A percentile compares a stretch with the other conserved stretches of the same genome.
phyloP scores from a whole-genome alignment of 2,797 vertebrate species.

The Capromys pilorides region DNA sequence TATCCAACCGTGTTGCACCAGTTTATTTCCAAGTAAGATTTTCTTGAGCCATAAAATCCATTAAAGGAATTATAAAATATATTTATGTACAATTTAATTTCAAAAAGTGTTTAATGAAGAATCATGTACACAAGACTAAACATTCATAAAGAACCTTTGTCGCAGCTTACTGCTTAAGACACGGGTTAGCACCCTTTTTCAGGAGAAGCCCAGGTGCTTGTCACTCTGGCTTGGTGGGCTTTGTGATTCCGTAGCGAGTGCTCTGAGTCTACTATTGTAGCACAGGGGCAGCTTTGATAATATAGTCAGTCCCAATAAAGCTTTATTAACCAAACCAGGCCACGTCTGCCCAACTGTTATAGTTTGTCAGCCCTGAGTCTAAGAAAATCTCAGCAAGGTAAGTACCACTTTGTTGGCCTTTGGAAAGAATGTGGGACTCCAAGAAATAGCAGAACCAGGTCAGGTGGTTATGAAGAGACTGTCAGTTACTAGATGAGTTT shows the following conservation, averaged over 20 bases:
- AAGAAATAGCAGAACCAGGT: not conserved
- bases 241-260: not conserved
- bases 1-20: not conserved
- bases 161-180: not conserved
- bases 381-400: not conserved
- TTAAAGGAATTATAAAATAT: not conserved
- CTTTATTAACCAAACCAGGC: slow-evolving; percentile 27
- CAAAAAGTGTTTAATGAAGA: not conserved
- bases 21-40: slow-evolving; percentile 53
- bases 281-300: not conserved
- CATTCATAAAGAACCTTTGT: not conserved
- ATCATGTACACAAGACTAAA: not conserved
- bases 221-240: not conserved
- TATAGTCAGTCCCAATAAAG: not conserved
- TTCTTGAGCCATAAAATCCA: slow-evolving; percentile 3
- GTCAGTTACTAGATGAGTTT: not conserved
- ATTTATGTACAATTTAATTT: slow-evolving; percentile 11
- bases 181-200: not conserved
- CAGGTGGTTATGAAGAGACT: not conserved
- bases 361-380: not conserved
- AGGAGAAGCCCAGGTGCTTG: not conserved
- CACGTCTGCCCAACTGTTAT: not conserved
- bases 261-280: not conserved
- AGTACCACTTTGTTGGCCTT: not conserved
- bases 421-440: not conserved